Base-by-base conservation (phyloP, 2,113 vertebrate species). In the Nesoenas mayeri region DNA sequence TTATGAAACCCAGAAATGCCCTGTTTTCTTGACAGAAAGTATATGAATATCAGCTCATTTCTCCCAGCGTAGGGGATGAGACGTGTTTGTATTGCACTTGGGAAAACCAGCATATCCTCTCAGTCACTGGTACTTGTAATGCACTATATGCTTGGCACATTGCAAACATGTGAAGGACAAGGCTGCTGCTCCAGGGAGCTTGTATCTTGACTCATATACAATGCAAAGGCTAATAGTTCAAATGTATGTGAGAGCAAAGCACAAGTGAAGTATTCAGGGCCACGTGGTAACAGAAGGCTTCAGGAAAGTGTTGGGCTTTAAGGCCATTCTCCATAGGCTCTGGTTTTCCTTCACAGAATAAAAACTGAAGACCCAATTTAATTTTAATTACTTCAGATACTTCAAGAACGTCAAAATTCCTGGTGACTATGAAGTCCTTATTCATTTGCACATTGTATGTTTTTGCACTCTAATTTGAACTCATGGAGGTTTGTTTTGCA, bases 211-310 rank as follows among this genome's bases (percentile, higher is more conserved):
- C 78, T 77, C 29, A 34, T 32, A 79, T 17, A 38, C 34, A 88
- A 72, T 53, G 79, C 53, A 90, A 91, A 94, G 82, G 87, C 36
- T 95, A 86, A 85, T 17, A 91, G 75, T 93, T 96, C 89, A 96
- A 91, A 83, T 44, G 50, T 50, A 53, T 58, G 65, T 42, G 86
- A 87, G 31, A 85, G 17, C 34, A 79, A 93, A 89, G 48, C 74
- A 79, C 3, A 5, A 88, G 42, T 9, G 29, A 89, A n/a, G 65
- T 87, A 62, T 89, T 91, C 71, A 65, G 53, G 88, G 66, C 66
- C 85, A 91, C 77, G 42, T 65, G 50, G 38, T 47, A 86, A 51
- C 11, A 60, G 73, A 67, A 78, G 26, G 16, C 31, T 80, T 88
- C 36, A 21, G 29, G n/a, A 72, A 89, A 84, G 40, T 32, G 12